phyloP scores from a whole-genome alignment of 2,888 invertebrate species.

The Stenolophus ochropezus region DNA sequence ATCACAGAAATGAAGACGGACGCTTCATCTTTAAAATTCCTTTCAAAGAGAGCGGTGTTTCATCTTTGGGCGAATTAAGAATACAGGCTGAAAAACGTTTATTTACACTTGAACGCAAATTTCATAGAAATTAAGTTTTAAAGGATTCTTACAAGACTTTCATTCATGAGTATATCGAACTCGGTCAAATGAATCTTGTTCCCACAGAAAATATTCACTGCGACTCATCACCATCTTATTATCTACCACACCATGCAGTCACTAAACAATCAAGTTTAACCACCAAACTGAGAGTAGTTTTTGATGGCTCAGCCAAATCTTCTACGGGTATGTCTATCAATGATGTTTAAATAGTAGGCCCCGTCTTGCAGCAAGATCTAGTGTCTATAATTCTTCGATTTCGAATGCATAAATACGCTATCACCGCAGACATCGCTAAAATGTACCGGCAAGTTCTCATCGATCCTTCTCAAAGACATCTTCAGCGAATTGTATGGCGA shows the following conservation, averaged over 20 bases:
- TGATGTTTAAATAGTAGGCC: constrained; percentile 30
- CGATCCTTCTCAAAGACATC: neutral
- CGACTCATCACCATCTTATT: constrained; percentile 39
- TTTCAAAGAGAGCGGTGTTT: neutral
- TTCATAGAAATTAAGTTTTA: constrained; percentile 1
- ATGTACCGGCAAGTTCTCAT: constrained; percentile 14
- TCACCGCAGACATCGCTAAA: constrained; percentile 1
- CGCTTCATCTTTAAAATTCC: constrained; percentile 42
- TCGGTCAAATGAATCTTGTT: constrained; percentile 45
- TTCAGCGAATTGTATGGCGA: constrained; percentile 14
- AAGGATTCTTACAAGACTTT: constrained; percentile 49
- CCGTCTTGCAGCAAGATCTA: constrained; percentile 17
- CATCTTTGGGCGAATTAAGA: neutral
- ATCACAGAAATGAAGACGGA: neutral
- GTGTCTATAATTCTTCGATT: constrained; percentile 20
- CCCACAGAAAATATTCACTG: neutral
- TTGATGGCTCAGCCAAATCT: constrained; percentile 45
- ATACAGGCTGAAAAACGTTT: constrained; percentile 1
- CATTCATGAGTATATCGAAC: constrained; percentile 55
- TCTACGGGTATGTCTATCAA: neutral
- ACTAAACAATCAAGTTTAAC: constrained; percentile 47
- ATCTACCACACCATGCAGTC: constrained; percentile 58
- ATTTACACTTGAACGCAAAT: constrained; percentile 24
- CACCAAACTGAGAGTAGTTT: constrained; percentile 56
- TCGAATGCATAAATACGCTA: constrained; percentile 9